Evolutionary conservation across 1,140 invertebrate species (phyloP).

Genomic region (Calephelis virginiensis): DNA sequence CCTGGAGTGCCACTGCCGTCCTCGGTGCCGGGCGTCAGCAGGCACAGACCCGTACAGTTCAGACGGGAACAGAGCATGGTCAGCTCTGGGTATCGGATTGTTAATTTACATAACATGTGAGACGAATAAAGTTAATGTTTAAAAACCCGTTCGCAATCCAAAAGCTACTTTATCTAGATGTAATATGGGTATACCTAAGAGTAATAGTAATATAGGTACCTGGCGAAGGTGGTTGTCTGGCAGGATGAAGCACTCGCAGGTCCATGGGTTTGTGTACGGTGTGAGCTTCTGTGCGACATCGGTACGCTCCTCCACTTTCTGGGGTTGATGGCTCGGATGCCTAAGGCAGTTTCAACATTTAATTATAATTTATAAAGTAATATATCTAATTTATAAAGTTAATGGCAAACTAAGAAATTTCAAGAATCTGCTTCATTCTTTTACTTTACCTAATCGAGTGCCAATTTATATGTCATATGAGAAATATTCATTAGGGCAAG

Average conservation of each 20-base stretch:
- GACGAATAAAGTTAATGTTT: no score
- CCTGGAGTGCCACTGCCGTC: conserved; percentile 20
- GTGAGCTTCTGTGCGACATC: conserved; percentile 83
- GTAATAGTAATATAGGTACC: conserved; percentile 30
- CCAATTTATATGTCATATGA: no score
- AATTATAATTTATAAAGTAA: no score
- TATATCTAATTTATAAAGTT: no score
- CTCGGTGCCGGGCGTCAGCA: conserved; percentile 81
- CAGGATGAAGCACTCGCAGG: conserved; percentile 89
- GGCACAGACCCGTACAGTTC: conserved; percentile 87
- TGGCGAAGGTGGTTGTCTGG: conserved; percentile 79
- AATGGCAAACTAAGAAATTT: no score
- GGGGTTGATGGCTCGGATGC: conserved; percentile 47
- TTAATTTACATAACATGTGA: no score
- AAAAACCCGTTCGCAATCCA: no score
- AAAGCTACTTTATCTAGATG: no score
- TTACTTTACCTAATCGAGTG: no score
- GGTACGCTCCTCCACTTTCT: conserved; percentile 51
- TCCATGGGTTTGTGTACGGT: conserved; percentile 93
- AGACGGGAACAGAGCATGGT: conserved; percentile 70
- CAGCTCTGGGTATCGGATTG: conserved; percentile 38
- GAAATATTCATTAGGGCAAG: no score
- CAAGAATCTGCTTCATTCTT: no score
- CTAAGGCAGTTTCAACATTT: conserved; percentile 21
- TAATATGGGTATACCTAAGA: no score